Base-by-base conservation (phyloP, 2,113 vertebrate species). In the Oryzias javanicus region DNA sequence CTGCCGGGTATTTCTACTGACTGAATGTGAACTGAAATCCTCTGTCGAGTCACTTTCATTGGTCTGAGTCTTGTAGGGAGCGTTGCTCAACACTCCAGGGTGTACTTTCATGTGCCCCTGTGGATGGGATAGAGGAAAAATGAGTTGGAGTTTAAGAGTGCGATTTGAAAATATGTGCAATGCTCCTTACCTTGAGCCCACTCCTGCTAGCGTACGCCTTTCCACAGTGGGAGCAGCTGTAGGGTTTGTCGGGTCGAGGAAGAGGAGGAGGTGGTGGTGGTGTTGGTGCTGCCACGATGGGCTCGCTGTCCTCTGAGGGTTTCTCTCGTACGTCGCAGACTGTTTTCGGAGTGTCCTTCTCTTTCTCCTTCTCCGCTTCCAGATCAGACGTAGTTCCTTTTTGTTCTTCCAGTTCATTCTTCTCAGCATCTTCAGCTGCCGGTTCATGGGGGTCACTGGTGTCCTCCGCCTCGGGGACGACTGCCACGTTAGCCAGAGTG, bases 51-150 rank as follows among this genome's bases (percentile, higher is more conserved):
- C 85, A 49, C 35, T 85, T 59, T 77, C 86, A 77, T 72, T 81
- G 80, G 81, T 78, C 56, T 78, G 84, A 66, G 66, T 69, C 83
- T 78, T 88, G 74, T 64, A 50, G 49, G 70, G 74, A 22, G 82
- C 72, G 47, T 45, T 87, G 54, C 53, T 75, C 58, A 63, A 19
- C 3, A 52, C 72, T 64, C 77, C 86, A 0, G 89, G 87, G 59
- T 92, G 91, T 35, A 70, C 85, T 80, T 91, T 92, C 91, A 92
- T 91, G 66, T 92, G 91, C 7, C 91, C 91, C 91, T 92, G 84
- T 76, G 25, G 55, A 79, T 19, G 55, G 6, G 14, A 56, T 6
- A 57, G n/a, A 29, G 65, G 0, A 70, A 15, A 68, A n/a, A 35
- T 35, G 2, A 29, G 35, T 35, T 0, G 10, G 35, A 35, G 10